Evolutionary conservation across 1,140 invertebrate genomes (phyloP).

Genomic region (Lepidurus couesii): DNA sequence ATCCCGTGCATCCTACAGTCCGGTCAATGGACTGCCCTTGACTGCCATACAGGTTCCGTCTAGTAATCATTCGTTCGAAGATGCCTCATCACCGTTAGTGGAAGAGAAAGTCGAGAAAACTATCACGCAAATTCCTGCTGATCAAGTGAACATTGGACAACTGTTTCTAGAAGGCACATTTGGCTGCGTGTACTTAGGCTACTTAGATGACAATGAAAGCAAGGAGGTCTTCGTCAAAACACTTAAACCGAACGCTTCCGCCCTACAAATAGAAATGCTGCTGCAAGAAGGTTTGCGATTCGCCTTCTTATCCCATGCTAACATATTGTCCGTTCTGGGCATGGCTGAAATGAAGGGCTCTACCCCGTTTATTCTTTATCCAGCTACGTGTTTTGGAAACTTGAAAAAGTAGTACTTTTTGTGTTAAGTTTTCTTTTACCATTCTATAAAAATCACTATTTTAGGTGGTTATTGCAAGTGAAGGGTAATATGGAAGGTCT

Average conservation of each 20-base stretch:
- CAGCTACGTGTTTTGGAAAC: conserved; percentile 75
- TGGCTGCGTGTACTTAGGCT: conserved; percentile 77
- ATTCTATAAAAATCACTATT: not conserved
- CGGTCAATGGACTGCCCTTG: not conserved
- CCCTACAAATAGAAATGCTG: conserved; percentile 68
- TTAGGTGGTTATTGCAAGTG: conserved; percentile 43
- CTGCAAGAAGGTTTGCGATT: conserved; percentile 83
- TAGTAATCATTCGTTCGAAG: not conserved
- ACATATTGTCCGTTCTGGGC: conserved; percentile 76
- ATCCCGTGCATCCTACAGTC: not conserved
- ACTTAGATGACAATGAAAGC: conserved; percentile 63
- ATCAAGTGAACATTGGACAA: conserved; percentile 45
- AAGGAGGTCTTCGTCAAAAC: conserved; percentile 83
- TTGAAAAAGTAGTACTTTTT: conserved; percentile 63
- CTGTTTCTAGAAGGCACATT: conserved; percentile 81
- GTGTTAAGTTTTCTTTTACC: not conserved
- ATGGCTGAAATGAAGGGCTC: conserved; percentile 80
- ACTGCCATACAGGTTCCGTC: not conserved
- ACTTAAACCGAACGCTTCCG: conserved; percentile 56
- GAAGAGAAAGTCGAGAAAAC: conserved; percentile 22
- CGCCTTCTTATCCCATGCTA: conserved; percentile 75
- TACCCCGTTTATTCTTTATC: conserved; percentile 81
- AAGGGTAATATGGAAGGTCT: conserved; percentile 28
- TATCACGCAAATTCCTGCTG: not conserved
- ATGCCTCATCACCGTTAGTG: not conserved